Evolutionary conservation across 2,797 vertebrate species (phyloP).

Genomic region (Otolemur crassicaudatus): DNA sequence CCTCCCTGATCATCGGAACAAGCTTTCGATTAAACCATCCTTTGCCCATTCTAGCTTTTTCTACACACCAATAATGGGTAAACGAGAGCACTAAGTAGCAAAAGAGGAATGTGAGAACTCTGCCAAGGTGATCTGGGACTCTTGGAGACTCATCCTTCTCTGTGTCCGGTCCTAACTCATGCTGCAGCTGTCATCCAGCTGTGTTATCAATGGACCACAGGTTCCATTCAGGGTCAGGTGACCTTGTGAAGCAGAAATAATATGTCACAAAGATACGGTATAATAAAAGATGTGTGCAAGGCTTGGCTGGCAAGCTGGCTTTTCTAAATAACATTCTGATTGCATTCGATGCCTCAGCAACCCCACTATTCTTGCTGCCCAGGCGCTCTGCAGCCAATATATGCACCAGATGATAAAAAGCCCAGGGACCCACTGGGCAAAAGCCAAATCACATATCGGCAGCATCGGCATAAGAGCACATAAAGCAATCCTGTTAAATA

Average conservation of each 20-base stretch:
- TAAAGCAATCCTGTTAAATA: constrained; percentile 80
- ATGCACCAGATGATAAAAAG: constrained; percentile 80
- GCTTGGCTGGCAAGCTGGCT: constrained; percentile 74
- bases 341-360: constrained; percentile 82
- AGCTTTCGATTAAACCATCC: not conserved
- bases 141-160: constrained; percentile 42
- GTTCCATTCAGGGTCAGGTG: constrained; percentile 77
- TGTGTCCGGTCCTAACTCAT: constrained; percentile 46
- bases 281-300: constrained; percentile 78
- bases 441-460: constrained; percentile 78
- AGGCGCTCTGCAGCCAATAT: constrained; percentile 75
- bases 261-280: constrained; percentile 79
- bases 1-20: not conserved
- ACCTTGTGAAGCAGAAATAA: constrained; percentile 82
- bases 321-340: constrained; percentile 84
- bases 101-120: not conserved
- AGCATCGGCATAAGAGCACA: constrained; percentile 65
- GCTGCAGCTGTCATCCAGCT: not conserved
- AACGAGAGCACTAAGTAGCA: not conserved
- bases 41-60: not conserved
- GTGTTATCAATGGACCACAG: constrained; percentile 74
- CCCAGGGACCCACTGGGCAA: constrained; percentile 55
- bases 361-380: constrained; percentile 77
- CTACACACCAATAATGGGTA: not conserved
- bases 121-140: not conserved